These are phyloP conservation scores for Leucosticte australis DNA, from an alignment of 2,113 vertebrate genomes.

Conservation along the genomic window DNA sequence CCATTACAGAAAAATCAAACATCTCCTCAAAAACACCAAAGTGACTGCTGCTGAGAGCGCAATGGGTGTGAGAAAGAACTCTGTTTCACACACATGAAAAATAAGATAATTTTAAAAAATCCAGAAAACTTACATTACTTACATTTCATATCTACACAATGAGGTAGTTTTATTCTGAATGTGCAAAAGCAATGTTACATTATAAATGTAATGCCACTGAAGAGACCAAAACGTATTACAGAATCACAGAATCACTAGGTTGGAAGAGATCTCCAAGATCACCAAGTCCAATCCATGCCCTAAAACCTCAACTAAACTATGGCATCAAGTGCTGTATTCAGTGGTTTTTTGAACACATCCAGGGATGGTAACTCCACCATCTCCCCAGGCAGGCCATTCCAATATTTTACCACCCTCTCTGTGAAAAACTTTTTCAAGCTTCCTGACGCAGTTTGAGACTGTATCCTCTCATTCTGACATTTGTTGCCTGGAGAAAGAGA, in stretches of 20 bases:
- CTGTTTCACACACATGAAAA: neutral
- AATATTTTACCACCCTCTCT: too few species aligned
- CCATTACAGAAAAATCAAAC: neutral
- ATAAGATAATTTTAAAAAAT: neutral
- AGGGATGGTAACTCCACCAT: neutral
- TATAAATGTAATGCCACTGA: neutral
- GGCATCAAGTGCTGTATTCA: neutral
- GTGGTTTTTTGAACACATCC: neutral
- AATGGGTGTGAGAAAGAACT: neutral
- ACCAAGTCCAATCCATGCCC: neutral
- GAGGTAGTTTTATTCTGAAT: neutral
- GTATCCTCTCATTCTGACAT: fast-evolving
- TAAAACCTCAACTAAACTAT: neutral
- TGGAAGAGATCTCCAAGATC: neutral
- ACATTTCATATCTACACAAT: neutral
- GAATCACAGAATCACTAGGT: neutral
- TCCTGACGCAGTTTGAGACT: too few species aligned
- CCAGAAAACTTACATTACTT: neutral
- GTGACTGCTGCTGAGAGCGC: neutral
- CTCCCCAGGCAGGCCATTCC: too few species aligned
- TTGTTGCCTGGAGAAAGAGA: neutral
- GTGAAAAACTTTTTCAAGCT: too few species aligned
- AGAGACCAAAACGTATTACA: neutral
- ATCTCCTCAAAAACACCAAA: neutral
- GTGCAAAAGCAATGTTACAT: neutral